A percentile compares a stretch with the other conserved stretches of the same genome.
These are phyloP conservation scores for Ovis aries DNA, from an alignment of 2,113 vertebrate species.

Conservation along the genomic window DNA sequence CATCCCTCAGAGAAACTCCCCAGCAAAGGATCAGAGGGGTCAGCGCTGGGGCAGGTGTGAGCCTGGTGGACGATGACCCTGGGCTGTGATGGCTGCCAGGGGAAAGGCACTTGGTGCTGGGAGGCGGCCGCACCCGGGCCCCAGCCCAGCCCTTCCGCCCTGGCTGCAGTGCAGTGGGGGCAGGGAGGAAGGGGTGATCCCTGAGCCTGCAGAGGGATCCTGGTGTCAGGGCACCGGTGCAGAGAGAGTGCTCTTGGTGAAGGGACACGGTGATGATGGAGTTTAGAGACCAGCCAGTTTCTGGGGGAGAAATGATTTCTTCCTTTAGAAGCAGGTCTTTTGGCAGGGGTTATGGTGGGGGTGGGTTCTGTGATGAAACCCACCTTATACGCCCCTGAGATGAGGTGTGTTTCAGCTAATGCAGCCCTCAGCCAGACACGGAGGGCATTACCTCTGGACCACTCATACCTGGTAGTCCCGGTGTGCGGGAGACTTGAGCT, in stretches of 20 bases:
- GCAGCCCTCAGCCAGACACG: rapidly evolving
- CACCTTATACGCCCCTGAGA: neutral
- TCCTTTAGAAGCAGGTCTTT: neutral
- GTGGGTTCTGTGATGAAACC: neutral
- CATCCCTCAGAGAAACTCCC: neutral
- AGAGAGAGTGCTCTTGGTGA: neutral
- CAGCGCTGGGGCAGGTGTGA: neutral
- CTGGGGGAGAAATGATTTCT: neutral
- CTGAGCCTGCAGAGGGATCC: neutral
- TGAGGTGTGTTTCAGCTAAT: neutral
- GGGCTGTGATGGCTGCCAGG: neutral
- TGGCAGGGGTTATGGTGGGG: neutral
- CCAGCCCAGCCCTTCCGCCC: neutral
- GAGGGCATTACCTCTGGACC: neutral
- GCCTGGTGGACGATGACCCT: neutral
- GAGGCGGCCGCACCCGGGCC: neutral
- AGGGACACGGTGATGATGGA: neutral
- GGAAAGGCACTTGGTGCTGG: neutral
- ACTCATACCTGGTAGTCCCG: rapidly evolving
- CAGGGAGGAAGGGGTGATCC: neutral
- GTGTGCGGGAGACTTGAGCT: rapidly evolving
- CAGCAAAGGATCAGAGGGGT: neutral
- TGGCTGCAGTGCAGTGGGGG: neutral
- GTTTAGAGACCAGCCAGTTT: neutral
- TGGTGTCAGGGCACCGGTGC: neutral